phyloP scores from a whole-genome alignment of 92 coral and sea anemone genomes.

The Phenganax marumi region DNA sequence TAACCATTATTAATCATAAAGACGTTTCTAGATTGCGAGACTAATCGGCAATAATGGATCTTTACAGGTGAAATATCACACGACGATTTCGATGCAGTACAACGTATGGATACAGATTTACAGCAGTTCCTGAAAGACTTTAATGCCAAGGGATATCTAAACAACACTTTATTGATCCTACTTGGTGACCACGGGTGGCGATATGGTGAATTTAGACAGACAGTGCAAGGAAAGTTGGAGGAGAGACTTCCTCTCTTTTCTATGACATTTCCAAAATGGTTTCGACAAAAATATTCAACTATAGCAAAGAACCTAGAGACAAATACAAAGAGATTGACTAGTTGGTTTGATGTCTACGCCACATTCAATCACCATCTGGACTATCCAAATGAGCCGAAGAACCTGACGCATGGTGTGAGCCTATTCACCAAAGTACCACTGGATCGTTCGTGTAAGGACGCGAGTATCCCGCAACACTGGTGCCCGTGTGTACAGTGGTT shows the following conservation, averaged over 20 bases:
- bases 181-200: conserved; percentile 89
- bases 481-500: conserved; percentile 85
- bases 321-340: conserved; percentile 69
- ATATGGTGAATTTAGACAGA: conserved; percentile 71
- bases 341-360: conserved; percentile 84
- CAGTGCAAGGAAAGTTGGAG: conserved; percentile 84
- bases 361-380: conserved; percentile 71
- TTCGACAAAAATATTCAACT: conserved; percentile 55
- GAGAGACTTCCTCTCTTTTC: conserved; percentile 83
- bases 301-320: conserved; percentile 53
- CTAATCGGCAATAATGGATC: conserved; percentile 1
- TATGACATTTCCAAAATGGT: conserved; percentile 81
- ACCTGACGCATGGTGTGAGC: conserved; percentile 60
- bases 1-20: too few species aligned
- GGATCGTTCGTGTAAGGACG: conserved; percentile 76
- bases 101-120: conserved; percentile 60
- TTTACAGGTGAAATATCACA: conserved; percentile 70
- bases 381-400: conserved; percentile 65
- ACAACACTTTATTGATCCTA: conserved; percentile 69
- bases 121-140: conserved; percentile 57
- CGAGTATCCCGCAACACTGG: conserved; percentile 84
- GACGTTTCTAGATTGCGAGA: too few species aligned
- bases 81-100: conserved; percentile 54
- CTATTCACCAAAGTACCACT: conserved; percentile 61
- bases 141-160: conserved; percentile 48